phyloP scores from a whole-genome alignment of 2,797 vertebrate genomes.

The Poecile montanus region DNA sequence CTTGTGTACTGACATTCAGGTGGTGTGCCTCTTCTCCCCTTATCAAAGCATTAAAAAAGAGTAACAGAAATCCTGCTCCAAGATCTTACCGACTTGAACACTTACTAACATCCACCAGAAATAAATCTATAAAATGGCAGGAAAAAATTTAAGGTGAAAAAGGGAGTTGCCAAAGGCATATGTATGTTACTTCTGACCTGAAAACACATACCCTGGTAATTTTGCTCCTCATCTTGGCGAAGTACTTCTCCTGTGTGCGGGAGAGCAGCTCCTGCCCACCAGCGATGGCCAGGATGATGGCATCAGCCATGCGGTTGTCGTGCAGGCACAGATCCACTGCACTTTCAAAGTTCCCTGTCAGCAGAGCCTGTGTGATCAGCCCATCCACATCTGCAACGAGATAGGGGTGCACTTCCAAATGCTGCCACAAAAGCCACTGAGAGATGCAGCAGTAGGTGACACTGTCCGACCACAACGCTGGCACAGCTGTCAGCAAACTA shows the following conservation, averaged over 20 bases:
- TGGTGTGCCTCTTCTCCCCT: background rate
- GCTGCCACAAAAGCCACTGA: background rate
- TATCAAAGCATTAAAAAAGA: background rate
- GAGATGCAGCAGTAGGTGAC: background rate
- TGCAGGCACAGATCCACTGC: constrained; percentile 95
- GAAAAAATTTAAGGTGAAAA: background rate
- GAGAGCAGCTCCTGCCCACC: constrained; percentile 90
- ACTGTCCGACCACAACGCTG: rapidly evolving
- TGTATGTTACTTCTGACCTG: background rate
- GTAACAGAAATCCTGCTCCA: background rate
- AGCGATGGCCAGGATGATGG: constrained; percentile 94
- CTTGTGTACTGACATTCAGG: background rate
- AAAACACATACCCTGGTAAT: constrained; percentile 87
- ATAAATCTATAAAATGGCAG: background rate
- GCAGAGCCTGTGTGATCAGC: constrained; percentile 94
- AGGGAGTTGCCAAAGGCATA: background rate
- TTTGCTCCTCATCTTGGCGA: constrained; percentile 89
- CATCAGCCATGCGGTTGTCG: constrained; percentile 95
- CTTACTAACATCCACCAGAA: background rate
- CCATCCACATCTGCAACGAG: constrained; percentile 87
- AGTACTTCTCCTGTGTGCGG: constrained; percentile 93
- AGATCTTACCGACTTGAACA: background rate
- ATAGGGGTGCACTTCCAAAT: background rate
- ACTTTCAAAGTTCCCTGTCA: constrained; percentile 91
- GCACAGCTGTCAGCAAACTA: background rate